Evolutionary conservation across 1,140 invertebrate species (phyloP), one percentile per base, ranked within the genome.

Genomic region (Akabosia matsudoensis): DNA sequence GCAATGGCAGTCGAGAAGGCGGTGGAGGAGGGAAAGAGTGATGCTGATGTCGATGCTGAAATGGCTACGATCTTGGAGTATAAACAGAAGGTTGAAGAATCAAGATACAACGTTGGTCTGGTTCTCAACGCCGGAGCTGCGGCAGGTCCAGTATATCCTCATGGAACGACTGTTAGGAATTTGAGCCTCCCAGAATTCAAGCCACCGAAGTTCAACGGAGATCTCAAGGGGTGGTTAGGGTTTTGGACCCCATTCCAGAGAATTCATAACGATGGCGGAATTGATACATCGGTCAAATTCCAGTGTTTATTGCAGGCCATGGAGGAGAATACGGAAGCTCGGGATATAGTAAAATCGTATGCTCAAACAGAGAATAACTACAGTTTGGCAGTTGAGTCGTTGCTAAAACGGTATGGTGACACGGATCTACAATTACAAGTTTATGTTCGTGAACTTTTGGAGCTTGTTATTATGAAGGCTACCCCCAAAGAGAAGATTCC

Each of bases 231-330:
- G 13, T 67, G 61, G 61, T 31, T 67, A n/a, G 67, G 70, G 4
- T 85, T 84, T 78, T 84, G 83, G 82, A 79, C 77, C 16, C 80
- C 80, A 73, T 84, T 84, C 72, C 81, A 80, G 37, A 81, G 82
- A 54, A 82, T 85, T 14, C 80, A 85, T 77, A 81, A 82, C 45
- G 82, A 84, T 73, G 61, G 75, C 18, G 76, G 77, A 26, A 75
- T 79, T 22, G 80, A 83, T n/a, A n/a, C n/a, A n/a, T n/a, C n/a
- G n/a, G n/a, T n/a, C 64, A 85, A 84, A 54, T 82, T 82, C 70
- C 56, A 80, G n/a, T 82, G 80, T 54, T 37, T 82, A 31, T 24
- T 34, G 24, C 31, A 37, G 70, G 31, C 30, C n/a, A 45, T 72
- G 28, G 24, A 67, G 28, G 2, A 3, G 3, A 30, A 30, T 13